phyloP scores from a whole-genome alignment of 2,797 vertebrate genomes.

The Amblyraja radiata region DNA sequence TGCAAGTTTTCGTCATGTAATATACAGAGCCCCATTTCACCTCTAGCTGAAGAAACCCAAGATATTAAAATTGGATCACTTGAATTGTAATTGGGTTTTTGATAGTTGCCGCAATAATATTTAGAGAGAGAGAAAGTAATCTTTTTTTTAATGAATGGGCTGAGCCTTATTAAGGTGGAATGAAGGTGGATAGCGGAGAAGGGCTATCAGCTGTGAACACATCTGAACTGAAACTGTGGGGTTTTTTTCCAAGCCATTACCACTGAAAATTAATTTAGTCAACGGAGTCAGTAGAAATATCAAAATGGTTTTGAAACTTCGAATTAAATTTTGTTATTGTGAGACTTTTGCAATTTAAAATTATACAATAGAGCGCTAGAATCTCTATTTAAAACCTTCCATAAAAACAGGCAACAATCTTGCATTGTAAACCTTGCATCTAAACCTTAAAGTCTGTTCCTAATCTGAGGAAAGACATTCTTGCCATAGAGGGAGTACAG shows the following conservation, averaged over 20 bases:
- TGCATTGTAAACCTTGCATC: not conserved
- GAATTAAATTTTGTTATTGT: not conserved
- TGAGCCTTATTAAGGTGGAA: not conserved
- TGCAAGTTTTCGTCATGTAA: not conserved
- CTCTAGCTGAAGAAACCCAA: not conserved
- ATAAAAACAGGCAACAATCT: not conserved
- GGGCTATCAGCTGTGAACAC: not conserved
- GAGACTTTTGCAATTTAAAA: not conserved
- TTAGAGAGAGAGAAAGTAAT: not conserved
- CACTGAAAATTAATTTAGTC: not conserved
- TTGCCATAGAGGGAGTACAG: too few relatives aligned
- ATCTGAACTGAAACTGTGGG: not conserved
- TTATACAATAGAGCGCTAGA: not conserved
- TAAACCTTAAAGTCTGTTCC: not conserved
- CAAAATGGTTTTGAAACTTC: not conserved
- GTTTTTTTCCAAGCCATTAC: not conserved
- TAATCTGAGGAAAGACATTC: too few relatives aligned
- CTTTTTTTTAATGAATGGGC: not conserved
- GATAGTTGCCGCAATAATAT: not conserved
- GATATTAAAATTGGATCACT: conserved; percentile 22
- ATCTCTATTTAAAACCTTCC: not conserved
- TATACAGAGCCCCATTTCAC: not conserved
- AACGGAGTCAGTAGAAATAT: not conserved
- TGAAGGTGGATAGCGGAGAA: not conserved
- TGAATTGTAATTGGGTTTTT: conserved; percentile 4